These are phyloP conservation scores for Chrysotoxum bicinctum DNA, from an alignment of 2,888 invertebrate genomes.

Conservation along the genomic window DNA sequence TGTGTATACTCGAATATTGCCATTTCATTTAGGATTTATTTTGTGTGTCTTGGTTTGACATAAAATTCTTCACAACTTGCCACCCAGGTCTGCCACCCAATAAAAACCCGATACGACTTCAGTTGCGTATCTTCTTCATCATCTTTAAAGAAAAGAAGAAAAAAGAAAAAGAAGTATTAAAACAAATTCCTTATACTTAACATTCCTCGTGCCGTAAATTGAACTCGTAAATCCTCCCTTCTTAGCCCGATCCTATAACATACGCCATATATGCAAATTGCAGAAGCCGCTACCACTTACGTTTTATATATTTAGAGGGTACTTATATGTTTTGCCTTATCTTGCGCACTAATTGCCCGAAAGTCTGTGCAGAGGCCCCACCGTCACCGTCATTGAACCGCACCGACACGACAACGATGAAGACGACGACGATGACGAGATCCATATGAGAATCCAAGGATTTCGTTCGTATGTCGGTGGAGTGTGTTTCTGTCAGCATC, in stretches of 20 bases:
- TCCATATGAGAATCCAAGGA: slow-evolving; percentile 40
- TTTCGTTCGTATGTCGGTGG: not conserved
- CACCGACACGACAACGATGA: not conserved
- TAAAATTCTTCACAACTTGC: slow-evolving; percentile 53
- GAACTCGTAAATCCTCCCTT: slow-evolving; percentile 68
- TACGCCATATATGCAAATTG: slow-evolving; percentile 63
- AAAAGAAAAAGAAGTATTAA: slow-evolving; percentile 26
- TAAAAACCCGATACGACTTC: slow-evolving; percentile 50
- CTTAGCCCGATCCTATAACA: not conserved
- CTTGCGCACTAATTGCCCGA: slow-evolving; percentile 65
- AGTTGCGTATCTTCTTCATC: slow-evolving; percentile 26
- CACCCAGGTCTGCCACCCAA: slow-evolving; percentile 67
- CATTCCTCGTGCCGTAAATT: slow-evolving; percentile 64
- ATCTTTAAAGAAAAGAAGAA: not conserved
- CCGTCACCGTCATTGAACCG: not conserved
- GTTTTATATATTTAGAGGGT: slow-evolving; percentile 32
- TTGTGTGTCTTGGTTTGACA: slow-evolving; percentile 2
- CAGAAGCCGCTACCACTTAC: slow-evolving; percentile 70
- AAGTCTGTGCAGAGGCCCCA: slow-evolving; percentile 30
- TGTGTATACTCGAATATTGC: not conserved
- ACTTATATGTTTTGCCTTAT: slow-evolving; percentile 55
- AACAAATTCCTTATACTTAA: slow-evolving; percentile 63
- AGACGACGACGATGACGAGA: slow-evolving; percentile 6
- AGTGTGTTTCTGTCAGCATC: slow-evolving; percentile 52
- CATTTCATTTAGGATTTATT: not conserved